Conservation (phyloP, 2,113 vertebrate genomes). For the Euleptes europaea region DNA sequence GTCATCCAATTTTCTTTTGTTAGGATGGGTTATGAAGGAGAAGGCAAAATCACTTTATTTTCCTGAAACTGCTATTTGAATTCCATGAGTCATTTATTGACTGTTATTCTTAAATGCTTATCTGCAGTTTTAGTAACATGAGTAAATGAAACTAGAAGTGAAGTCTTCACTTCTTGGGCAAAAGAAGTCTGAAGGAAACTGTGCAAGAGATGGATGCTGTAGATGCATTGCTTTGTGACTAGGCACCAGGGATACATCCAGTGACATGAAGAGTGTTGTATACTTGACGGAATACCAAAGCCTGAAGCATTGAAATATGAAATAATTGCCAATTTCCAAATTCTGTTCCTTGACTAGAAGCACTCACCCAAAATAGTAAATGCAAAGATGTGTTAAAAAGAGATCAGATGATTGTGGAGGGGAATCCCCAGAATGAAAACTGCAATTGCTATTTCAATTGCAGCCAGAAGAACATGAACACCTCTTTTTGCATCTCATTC, state of each 20-base stretch:
- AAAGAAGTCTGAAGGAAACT: not conserved
- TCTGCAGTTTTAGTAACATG: not conserved
- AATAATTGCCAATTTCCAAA: not conserved
- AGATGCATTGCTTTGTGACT: not conserved
- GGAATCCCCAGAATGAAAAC: not conserved
- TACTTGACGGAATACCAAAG: not conserved
- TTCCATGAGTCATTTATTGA: not conserved
- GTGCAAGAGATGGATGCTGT: not conserved
- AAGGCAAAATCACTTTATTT: not conserved
- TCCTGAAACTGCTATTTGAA: not conserved
- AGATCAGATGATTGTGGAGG: rapidly evolving
- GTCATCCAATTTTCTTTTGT: not conserved
- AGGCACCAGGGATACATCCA: not conserved
- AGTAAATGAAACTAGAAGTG: not conserved
- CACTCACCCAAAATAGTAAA: not conserved
- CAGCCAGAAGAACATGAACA: not conserved
- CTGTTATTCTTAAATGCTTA: not conserved
- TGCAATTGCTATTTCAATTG: not conserved
- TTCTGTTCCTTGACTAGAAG: not conserved
- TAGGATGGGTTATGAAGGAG: not conserved
- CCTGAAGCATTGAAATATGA: not conserved
- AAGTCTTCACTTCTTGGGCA: not conserved
- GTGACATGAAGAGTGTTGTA: not conserved
- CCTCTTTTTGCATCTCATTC: not conserved
- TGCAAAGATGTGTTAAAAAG: not conserved